Evolutionary conservation across 1,140 invertebrate species (phyloP), one percentile per base, ranked within the genome.

Genomic region (Antheraea mylitta): DNA sequence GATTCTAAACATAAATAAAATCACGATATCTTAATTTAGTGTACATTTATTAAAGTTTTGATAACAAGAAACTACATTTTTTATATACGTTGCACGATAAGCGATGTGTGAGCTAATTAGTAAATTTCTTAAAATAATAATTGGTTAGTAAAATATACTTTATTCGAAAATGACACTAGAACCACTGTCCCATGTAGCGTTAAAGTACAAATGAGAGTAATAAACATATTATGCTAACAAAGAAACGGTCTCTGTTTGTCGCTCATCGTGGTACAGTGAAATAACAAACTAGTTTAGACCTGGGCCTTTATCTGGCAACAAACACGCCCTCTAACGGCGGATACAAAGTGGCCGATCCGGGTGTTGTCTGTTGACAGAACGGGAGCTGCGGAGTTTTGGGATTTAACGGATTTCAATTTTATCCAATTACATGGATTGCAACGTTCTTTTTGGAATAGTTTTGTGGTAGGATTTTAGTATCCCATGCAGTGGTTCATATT

Each of bases 341-440:
- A 6, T 13, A 53, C 45, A 53, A 53, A 53, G 45, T 53, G 45
- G 45, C 45, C 45, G 11, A 53, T 53, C 45, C 45, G 5, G 45
- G 11, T n/a, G 16, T 53, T n/a, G 45, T 53, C 45, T 53, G 45
- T 53, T 53, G 45, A 53, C 45, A 16, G 45, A 53, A 53, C 45
- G 45, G 0, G 45, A 53, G 9, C 16, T 53, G 45, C 45, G 16
- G 22, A 53, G 45, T 53, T 53, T 53, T 13, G 45, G 22, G 45
- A 53, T 53, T 53, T 53, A 53, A 53, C 13, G 45, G 45, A 53
- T 53, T 53, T 53, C 9, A 53, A 53, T 53, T 53, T 53, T 53
- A 53, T 53, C 45, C 11, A 42, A 30, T 30, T 30, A 30, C 22
- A 2, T 30, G 22, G 22, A 2, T 30, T 1, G 22, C 22, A 4